Evolutionary conservation across 2,113 vertebrate species (phyloP).

Genomic region (Bombycilla garrulus): DNA sequence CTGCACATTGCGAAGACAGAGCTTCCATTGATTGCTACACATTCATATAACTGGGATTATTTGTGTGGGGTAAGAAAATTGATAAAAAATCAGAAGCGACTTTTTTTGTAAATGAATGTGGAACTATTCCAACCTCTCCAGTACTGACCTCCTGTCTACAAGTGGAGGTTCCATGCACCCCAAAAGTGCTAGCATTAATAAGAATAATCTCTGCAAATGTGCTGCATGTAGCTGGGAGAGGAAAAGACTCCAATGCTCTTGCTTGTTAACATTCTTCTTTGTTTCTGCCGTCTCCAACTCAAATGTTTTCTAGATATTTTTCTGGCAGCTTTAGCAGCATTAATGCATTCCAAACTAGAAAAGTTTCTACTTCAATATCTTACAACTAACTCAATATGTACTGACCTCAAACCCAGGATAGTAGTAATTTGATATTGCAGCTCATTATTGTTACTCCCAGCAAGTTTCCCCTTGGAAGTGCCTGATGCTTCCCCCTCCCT

Average conservation of each 20-base stretch:
- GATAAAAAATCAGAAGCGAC: neutral
- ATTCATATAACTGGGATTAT: neutral
- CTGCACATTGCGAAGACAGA: neutral
- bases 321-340: conserved; percentile 50
- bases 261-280: conserved; percentile 31
- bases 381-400: conserved; percentile 53
- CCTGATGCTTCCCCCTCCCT: neutral
- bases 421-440: conserved; percentile 55
- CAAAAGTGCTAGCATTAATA: neutral
- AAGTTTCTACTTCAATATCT: conserved; percentile 54
- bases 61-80: neutral
- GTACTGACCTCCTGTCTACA: neutral
- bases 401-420: conserved; percentile 58
- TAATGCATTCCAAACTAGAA: conserved; percentile 54
- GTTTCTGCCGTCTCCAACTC: conserved; percentile 23
- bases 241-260: neutral
- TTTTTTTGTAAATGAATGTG: neutral
- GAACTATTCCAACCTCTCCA: neutral
- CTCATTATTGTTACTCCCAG: conserved; percentile 58
- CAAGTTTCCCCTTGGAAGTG: conserved; percentile 26
- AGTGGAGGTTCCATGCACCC: neutral
- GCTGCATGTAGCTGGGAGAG: neutral
- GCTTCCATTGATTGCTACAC: neutral
- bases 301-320: conserved; percentile 34
- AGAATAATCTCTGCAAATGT: neutral